Evolutionary conservation across 2,797 vertebrate species (phyloP).

Genomic region (Tamandua tetradactyla): DNA sequence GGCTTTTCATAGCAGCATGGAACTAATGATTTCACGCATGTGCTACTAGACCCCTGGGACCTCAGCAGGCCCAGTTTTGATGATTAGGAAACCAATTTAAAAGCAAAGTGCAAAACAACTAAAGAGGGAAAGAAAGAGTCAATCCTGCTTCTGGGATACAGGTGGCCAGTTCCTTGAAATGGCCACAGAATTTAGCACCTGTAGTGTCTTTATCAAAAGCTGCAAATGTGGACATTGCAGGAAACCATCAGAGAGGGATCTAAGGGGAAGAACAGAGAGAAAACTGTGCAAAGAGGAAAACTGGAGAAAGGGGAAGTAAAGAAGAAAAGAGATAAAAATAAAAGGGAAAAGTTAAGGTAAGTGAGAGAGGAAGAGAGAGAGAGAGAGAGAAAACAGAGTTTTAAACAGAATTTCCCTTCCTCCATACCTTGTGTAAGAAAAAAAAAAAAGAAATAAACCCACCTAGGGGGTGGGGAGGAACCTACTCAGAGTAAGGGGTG

Average conservation of each 20-base stretch:
- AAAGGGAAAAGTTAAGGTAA: background rate
- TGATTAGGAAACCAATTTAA: slow-evolving; percentile 8
- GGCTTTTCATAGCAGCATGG: background rate
- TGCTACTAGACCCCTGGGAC: background rate
- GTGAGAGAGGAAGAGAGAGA: too few relatives aligned
- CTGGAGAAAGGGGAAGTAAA: background rate
- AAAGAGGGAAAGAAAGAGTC: background rate
- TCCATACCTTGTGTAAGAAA: background rate
- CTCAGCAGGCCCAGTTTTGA: background rate
- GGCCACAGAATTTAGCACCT: background rate
- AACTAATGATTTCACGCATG: background rate
- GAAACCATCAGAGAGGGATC: background rate
- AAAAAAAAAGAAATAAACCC: background rate
- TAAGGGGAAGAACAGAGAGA: background rate
- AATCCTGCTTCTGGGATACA: background rate
- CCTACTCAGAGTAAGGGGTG: background rate
- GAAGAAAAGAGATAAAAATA: background rate
- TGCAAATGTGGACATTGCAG: background rate
- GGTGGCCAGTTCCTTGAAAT: background rate
- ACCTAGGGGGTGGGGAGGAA: too few relatives aligned
- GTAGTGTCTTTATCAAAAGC: background rate
- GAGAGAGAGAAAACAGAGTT: background rate
- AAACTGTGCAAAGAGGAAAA: background rate
- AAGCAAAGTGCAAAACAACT: background rate
- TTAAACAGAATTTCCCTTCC: background rate